Percentiles rank a stretch among this genome's conserved stretches.
phyloP scores from a whole-genome alignment of 2,113 vertebrate species.

The Sphyrna mokarran region DNA sequence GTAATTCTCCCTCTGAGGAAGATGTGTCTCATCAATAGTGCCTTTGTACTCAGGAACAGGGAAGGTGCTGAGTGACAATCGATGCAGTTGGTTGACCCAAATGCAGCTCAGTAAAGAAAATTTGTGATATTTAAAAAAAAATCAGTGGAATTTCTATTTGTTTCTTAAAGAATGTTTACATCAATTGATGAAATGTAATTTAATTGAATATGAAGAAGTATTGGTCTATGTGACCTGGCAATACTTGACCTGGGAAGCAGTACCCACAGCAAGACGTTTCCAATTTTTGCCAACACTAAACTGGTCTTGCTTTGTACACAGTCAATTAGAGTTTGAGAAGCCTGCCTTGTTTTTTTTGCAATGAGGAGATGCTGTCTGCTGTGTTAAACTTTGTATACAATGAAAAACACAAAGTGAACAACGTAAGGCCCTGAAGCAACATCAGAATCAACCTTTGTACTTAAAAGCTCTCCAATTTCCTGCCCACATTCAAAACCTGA shows the following conservation, averaged over 20 bases:
- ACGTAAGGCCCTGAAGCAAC: background rate
- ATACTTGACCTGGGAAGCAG: too few relatives aligned
- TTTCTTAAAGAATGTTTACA: too few relatives aligned
- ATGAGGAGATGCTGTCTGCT: background rate
- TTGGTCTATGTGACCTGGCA: too few relatives aligned
- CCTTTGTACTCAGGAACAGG: background rate
- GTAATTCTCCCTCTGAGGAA: too few relatives aligned
- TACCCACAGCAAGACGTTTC: background rate
- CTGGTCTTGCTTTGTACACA: background rate
- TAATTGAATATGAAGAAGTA: too few relatives aligned
- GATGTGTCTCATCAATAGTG: background rate
- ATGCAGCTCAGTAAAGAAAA: too few relatives aligned
- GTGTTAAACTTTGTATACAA: background rate
- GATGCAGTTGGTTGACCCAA: too few relatives aligned
- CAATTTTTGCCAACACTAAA: background rate
- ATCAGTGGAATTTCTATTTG: too few relatives aligned
- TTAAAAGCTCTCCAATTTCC: background rate
- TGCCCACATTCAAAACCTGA: background rate
- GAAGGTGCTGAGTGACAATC: too few relatives aligned
- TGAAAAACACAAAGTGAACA: background rate
- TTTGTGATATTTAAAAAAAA: too few relatives aligned
- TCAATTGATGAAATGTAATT: too few relatives aligned
- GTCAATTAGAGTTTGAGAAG: background rate
- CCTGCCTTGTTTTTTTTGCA: background rate
- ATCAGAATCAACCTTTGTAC: background rate